A percentile compares a stretch with the other conserved stretches of the same genome.
These are phyloP conservation scores for Ciona savignyi DNA, from an alignment of 23 tunicate species.

Conservation along the genomic window DNA sequence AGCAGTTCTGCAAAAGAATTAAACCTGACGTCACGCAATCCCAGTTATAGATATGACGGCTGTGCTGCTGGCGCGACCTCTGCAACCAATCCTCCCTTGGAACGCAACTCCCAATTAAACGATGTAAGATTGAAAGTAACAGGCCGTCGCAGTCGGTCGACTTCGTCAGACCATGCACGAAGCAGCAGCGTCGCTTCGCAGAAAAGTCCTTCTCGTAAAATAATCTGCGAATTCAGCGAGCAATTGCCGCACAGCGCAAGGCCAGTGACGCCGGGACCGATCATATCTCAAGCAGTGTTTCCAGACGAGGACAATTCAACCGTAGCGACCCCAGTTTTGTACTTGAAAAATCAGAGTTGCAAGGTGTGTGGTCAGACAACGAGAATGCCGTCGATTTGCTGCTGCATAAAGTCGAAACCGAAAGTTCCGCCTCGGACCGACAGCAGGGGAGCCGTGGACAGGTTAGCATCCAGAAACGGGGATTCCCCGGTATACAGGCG, in stretches of 20 bases:
- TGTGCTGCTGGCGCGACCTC: not conserved
- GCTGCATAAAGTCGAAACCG: conserved; percentile 9
- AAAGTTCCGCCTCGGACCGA: conserved; percentile 8
- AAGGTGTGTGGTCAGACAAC: not conserved
- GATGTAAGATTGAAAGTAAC: not conserved
- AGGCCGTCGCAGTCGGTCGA: conserved; percentile 1
- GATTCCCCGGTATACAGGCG: not conserved
- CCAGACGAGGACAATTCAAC: conserved; percentile 6
- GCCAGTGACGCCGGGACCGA: not conserved
- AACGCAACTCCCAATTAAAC: not conserved
- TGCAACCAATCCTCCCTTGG: not conserved
- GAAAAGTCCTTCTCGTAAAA: conserved; percentile 28
- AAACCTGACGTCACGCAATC: not conserved
- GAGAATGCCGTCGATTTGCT: conserved; percentile 1
- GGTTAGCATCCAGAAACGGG: not conserved
- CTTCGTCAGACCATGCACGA: not conserved
- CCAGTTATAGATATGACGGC: conserved; percentile 7
- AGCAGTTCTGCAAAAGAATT: too few species aligned
- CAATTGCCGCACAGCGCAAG: not conserved
- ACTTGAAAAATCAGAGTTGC: not conserved
- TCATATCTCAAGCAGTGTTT: conserved; percentile 17
- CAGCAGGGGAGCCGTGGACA: conserved; percentile 7
- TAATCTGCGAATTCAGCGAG: conserved; percentile 19
- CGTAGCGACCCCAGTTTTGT: conserved; percentile 11
- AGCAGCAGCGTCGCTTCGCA: not conserved